Percentiles rank a stretch among this genome's conserved stretches.
Conservation (phyloP, 2,113 vertebrate species). For the Xenus cinereus region DNA sequence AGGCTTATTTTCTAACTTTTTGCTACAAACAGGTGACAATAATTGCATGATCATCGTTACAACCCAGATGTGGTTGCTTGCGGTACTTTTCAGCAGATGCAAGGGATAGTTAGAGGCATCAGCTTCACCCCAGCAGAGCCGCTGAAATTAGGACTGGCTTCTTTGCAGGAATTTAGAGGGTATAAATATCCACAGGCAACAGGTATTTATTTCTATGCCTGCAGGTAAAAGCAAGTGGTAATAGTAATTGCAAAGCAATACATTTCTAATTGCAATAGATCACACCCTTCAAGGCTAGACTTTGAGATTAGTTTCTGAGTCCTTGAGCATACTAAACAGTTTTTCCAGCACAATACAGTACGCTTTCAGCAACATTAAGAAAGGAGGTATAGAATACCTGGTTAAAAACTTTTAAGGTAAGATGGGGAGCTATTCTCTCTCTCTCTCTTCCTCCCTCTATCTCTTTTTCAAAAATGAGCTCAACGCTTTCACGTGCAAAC, state of each 20-base stretch:
- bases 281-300: conserved; percentile 44
- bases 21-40: neutral
- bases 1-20: neutral
- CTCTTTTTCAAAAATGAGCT: neutral
- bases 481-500: neutral
- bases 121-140: neutral
- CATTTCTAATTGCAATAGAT: conserved; percentile 63
- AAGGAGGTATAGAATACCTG: neutral
- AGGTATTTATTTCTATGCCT: conserved; percentile 58
- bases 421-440: neutral
- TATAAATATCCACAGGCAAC: conserved; percentile 53
- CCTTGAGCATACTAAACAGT: conserved; percentile 52
- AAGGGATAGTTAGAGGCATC: neutral
- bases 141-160: neutral
- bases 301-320: conserved; percentile 35
- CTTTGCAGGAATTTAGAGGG: neutral
- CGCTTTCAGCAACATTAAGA: neutral
- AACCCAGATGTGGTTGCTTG: neutral
- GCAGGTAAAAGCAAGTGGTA: conserved; percentile 48
- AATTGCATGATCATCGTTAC: neutral
- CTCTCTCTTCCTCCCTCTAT: neutral
- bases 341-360: neutral
- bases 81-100: neutral
- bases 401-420: neutral
- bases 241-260: conserved; percentile 63